Percentiles rank a stretch among this genome's conserved stretches.
Conservation (phyloP, 2,797 vertebrate species). For the Telmatherina bonti region DNA sequence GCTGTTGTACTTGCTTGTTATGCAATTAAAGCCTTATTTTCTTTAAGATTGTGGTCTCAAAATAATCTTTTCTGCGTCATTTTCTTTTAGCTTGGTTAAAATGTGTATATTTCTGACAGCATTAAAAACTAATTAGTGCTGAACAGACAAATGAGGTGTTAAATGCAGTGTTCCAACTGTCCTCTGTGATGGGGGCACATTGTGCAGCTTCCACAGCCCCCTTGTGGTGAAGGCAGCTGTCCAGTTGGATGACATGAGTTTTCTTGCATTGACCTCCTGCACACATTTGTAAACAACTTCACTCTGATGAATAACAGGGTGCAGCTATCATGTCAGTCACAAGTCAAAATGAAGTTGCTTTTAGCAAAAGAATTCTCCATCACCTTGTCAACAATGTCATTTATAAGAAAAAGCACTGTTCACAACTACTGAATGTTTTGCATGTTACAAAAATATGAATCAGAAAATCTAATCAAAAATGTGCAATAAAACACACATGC, state of each 20-base stretch:
- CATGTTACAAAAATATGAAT: slow-evolving; percentile 44
- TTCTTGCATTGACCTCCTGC: slow-evolving; percentile 4
- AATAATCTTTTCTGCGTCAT: slow-evolving; percentile 1
- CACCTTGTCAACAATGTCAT: background rate
- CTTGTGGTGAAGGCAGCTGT: slow-evolving; percentile 39
- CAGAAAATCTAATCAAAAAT: background rate
- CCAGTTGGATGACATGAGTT: slow-evolving; percentile 20
- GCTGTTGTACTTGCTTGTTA: slow-evolving; percentile 87
- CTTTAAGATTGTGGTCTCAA: slow-evolving; percentile 68
- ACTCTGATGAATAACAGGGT: slow-evolving; percentile 11
- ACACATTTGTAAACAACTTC: slow-evolving; percentile 28
- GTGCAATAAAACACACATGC: slow-evolving; percentile 7
- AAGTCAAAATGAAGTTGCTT: background rate
- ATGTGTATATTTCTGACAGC: background rate
- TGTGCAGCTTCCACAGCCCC: slow-evolving; percentile 19
- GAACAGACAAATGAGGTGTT: slow-evolving; percentile 3
- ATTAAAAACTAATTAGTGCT: background rate
- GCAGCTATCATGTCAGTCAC: slow-evolving; percentile 32
- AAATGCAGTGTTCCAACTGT: slow-evolving; percentile 11
- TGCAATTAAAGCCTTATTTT: slow-evolving; percentile 92
- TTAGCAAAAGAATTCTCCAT: background rate
- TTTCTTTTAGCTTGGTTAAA: background rate
- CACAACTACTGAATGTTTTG: slow-evolving; percentile 3
- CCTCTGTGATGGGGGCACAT: slow-evolving; percentile 12
- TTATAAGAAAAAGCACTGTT: background rate